Evolutionary conservation across 2,888 invertebrate genomes (phyloP).

Genomic region (Noctua janthina): DNA sequence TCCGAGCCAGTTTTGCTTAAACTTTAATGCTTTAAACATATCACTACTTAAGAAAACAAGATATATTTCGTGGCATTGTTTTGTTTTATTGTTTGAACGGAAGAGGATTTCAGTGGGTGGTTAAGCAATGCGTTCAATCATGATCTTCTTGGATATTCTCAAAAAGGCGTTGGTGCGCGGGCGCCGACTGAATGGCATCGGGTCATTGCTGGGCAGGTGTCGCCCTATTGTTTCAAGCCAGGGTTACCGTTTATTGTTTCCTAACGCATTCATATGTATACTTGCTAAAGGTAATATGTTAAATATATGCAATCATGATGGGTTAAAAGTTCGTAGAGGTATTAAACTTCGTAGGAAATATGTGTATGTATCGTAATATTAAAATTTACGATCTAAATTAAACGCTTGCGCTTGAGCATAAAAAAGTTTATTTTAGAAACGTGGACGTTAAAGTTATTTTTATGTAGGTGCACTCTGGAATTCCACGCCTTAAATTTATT

Average conservation of each 20-base stretch:
- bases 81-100: slow-evolving; percentile 41
- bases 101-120: slow-evolving; percentile 30
- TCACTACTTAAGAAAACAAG: slow-evolving; percentile 42
- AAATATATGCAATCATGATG: slow-evolving; percentile 52
- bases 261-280: slow-evolving; percentile 22
- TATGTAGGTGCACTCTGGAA: background rate
- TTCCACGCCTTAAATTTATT: background rate
- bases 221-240: slow-evolving; percentile 67
- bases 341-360: slow-evolving; percentile 45
- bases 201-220: slow-evolving; percentile 73
- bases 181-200: slow-evolving; percentile 57
- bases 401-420: slow-evolving; percentile 28
- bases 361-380: slow-evolving; percentile 22
- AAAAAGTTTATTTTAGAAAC: slow-evolving; percentile 31
- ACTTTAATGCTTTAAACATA: slow-evolving; percentile 37
- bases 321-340: slow-evolving; percentile 50
- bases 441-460: slow-evolving; percentile 11
- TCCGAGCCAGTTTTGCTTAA: slow-evolving; percentile 24
- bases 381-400: slow-evolving; percentile 46
- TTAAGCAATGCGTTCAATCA: slow-evolving; percentile 45
- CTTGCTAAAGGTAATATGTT: slow-evolving; percentile 47
- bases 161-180: slow-evolving; percentile 67
- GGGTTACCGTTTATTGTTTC: slow-evolving; percentile 60
- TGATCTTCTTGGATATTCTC: slow-evolving; percentile 61
- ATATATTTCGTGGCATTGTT: slow-evolving; percentile 41